Percentiles rank a stretch among this genome's conserved stretches.
Conservation (phyloP, 2,113 vertebrate genomes). For the Poecile atricapillus region DNA sequence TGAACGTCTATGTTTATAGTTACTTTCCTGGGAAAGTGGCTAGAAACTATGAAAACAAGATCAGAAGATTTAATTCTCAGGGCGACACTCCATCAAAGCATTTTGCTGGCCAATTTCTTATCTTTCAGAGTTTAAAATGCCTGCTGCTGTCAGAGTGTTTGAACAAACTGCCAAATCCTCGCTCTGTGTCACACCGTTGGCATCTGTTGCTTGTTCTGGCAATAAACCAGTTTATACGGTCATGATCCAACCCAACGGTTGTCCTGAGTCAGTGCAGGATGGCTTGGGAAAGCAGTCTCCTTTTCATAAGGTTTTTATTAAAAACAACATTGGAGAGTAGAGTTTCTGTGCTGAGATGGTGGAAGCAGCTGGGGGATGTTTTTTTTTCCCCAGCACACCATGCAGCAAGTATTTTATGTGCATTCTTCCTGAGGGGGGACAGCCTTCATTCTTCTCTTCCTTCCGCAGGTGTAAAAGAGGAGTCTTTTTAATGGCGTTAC, state of each 20-base stretch:
- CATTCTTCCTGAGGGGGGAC: constrained; percentile 6
- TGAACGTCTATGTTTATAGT: too few species aligned
- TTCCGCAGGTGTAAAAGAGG: background rate
- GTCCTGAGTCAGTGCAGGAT: background rate
- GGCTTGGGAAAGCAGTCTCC: background rate
- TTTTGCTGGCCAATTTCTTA: constrained; percentile 63
- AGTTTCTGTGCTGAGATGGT: constrained; percentile 2
- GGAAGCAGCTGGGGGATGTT: background rate
- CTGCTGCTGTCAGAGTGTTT: constrained; percentile 54
- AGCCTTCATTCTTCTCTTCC: constrained; percentile 10
- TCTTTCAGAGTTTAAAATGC: constrained; percentile 55
- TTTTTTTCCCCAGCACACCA: background rate
- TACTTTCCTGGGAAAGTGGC: too few species aligned
- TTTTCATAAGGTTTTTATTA: constrained; percentile 37
- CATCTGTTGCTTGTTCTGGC: constrained; percentile 61
- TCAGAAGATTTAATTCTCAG: too few species aligned
- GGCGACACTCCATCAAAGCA: background rate
- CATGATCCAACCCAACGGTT: constrained; percentile 36
- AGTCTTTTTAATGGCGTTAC: background rate
- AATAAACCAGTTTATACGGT: constrained; percentile 59
- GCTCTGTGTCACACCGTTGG: constrained; percentile 37
- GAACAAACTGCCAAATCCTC: constrained; percentile 56
- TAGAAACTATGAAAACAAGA: too few species aligned
- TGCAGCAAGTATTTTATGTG: background rate
- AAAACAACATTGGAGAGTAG: constrained; percentile 39